phyloP scores from a whole-genome alignment of 2,797 vertebrate genomes.

The Chanos chanos region DNA sequence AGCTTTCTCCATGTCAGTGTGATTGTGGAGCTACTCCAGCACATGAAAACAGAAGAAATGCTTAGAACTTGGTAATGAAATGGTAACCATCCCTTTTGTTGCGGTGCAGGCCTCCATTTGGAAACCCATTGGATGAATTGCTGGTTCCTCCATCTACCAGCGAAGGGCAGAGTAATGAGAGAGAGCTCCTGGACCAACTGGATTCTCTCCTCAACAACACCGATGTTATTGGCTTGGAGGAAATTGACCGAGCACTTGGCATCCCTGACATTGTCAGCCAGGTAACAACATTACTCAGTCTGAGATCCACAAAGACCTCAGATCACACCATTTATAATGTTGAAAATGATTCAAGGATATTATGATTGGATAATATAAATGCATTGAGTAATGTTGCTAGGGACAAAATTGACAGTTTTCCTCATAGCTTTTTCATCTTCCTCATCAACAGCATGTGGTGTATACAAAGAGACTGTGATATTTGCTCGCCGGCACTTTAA shows the following conservation, averaged over 20 bases:
- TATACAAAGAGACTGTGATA: too few species aligned
- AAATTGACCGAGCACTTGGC: constrained; percentile 94
- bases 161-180: constrained; percentile 90
- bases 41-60: not conserved
- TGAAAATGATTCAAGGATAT: too few species aligned
- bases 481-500: too few species aligned
- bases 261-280: constrained; percentile 98
- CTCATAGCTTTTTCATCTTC: too few species aligned
- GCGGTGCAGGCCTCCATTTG: constrained; percentile 79
- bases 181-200: constrained; percentile 89
- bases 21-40: too few species aligned
- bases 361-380: too few species aligned
- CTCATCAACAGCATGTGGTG: too few species aligned
- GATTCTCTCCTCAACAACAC: constrained; percentile 91
- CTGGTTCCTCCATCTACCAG: constrained; percentile 79
- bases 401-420: too few species aligned
- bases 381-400: too few species aligned
- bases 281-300: constrained; percentile 30
- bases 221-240: constrained; percentile 88
- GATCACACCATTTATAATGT: not conserved
- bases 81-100: too few species aligned
- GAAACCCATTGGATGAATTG: constrained; percentile 85
- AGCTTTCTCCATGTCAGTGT: too few species aligned
- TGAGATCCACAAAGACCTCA: not conserved
- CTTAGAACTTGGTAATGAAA: not conserved